phyloP scores from a whole-genome alignment of 2,113 vertebrate species.

The Oenanthe melanoleuca region DNA sequence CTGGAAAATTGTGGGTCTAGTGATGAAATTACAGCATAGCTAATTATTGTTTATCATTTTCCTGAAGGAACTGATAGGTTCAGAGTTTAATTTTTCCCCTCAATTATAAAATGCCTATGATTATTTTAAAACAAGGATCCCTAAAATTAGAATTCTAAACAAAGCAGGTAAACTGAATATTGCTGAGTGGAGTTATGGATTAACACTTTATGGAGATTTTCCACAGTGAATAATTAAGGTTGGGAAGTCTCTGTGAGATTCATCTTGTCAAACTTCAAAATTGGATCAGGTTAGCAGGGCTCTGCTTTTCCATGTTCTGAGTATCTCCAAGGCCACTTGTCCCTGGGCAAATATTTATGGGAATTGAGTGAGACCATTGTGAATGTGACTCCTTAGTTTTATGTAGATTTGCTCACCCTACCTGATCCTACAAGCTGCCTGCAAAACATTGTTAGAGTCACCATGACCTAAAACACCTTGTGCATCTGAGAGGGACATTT shows the following conservation, averaged over 20 bases:
- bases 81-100: not conserved
- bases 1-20: not conserved
- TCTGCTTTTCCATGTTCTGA: not conserved
- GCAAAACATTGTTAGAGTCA: not conserved
- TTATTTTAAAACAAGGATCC: not conserved
- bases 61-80: not conserved
- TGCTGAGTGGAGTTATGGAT: not conserved
- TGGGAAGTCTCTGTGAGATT: not conserved
- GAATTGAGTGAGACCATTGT: not conserved
- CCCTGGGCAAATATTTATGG: not conserved
- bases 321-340: not conserved
- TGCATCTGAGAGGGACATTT: not conserved
- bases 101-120: not conserved
- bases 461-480: too few species aligned
- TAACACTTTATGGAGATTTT: not conserved
- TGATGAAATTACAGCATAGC: not conserved
- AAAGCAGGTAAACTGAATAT: not conserved
- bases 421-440: not conserved
- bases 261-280: not conserved
- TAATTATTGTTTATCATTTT: not conserved
- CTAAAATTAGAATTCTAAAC: not conserved
- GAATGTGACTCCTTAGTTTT: not conserved
- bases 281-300: not conserved
- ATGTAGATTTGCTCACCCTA: not conserved
- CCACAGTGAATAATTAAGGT: not conserved